Percentiles rank a stretch among this genome's conserved stretches.
Conservation (phyloP, 2,113 vertebrate genomes). For the Phoenicopterus ruber region DNA sequence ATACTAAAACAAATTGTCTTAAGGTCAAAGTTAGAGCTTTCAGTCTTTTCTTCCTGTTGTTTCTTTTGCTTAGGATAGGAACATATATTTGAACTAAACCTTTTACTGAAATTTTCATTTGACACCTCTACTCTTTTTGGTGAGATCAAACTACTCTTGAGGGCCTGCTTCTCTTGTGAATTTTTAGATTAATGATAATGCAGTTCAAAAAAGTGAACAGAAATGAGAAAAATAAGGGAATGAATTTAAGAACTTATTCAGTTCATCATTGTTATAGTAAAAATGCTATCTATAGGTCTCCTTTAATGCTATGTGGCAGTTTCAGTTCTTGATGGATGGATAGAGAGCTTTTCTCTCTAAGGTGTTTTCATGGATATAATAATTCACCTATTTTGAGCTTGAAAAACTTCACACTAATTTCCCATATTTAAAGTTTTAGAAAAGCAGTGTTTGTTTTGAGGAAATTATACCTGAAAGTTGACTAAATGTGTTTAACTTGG, state of each 20-base stretch:
- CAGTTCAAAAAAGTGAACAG: background rate
- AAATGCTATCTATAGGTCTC: background rate
- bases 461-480: background rate
- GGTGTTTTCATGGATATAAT: background rate
- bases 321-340: background rate
- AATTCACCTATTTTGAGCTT: background rate
- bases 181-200: background rate
- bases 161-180: background rate
- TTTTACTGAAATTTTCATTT: background rate
- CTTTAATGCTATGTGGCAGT: background rate
- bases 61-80: background rate
- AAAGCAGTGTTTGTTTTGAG: background rate
- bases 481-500: background rate
- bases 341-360: background rate
- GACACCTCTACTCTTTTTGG: background rate
- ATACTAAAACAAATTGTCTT: background rate
- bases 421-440: background rate
- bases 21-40: background rate
- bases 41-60: background rate
- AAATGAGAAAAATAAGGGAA: background rate
- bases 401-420: background rate
- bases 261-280: background rate
- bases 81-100: background rate
- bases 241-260: background rate
- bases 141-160: background rate